Conservation (phyloP, 2,797 vertebrate genomes). For the Periparus ater region DNA sequence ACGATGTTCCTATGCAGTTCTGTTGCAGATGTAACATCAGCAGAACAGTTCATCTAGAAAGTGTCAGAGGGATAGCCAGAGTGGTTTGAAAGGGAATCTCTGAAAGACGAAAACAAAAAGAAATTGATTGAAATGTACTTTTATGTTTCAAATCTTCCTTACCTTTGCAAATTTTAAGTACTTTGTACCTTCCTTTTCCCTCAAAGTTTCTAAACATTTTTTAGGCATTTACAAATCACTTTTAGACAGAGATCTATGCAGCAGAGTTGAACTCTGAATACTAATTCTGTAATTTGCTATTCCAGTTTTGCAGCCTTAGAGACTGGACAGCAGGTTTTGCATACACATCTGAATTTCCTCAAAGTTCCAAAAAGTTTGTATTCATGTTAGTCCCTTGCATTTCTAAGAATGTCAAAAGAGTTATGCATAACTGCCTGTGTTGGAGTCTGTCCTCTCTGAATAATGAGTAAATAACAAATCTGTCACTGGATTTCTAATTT, state of each 20-base stretch:
- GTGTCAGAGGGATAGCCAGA: neutral
- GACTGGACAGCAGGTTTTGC: neutral
- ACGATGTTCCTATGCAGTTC: neutral
- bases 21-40: neutral
- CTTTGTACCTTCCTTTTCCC: neutral
- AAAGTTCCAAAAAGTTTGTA: neutral
- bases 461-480: neutral
- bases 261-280: neutral
- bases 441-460: neutral
- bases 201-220: neutral
- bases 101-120: conserved; percentile 1
- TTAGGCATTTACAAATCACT: conserved; percentile 5
- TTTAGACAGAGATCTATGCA: conserved; percentile 14
- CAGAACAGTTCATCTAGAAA: neutral
- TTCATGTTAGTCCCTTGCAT: neutral
- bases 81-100: neutral
- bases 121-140: conserved; percentile 33
- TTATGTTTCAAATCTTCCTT: neutral
- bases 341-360: conserved; percentile 13
- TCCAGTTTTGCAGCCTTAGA: neutral
- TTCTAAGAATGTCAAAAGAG: neutral
- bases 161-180: neutral
- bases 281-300: conserved; percentile 7
- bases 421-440: neutral
- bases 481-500: neutral